Percentiles rank a stretch among this genome's conserved stretches.
Evolutionary conservation across 2,797 vertebrate species (phyloP).

Genomic region (Lophius americanus): DNA sequence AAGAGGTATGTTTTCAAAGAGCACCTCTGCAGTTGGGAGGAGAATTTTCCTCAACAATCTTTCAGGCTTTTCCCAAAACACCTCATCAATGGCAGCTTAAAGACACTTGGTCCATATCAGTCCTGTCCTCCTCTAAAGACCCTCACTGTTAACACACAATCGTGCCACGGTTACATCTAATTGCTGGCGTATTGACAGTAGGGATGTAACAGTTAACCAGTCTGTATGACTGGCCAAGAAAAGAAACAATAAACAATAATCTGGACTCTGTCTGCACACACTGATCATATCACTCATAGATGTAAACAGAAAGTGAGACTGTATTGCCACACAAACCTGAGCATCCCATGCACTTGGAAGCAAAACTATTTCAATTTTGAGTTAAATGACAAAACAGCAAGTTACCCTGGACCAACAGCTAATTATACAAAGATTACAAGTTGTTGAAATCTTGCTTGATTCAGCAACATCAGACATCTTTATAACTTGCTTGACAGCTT

Average conservation of each 20-base stretch:
- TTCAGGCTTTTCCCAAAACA: slow-evolving; percentile 24
- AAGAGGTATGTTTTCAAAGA: slow-evolving; percentile 22
- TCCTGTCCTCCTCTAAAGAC: slow-evolving; percentile 24
- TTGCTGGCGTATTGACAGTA: neutral
- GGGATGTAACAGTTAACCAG: neutral
- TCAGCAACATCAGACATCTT: slow-evolving; percentile 20
- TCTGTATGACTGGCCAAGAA: slow-evolving; percentile 55
- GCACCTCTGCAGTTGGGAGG: neutral
- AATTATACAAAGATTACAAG: neutral
- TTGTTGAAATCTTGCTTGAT: slow-evolving; percentile 12
- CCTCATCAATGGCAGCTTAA: slow-evolving; percentile 20
- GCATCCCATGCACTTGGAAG: neutral
- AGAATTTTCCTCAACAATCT: slow-evolving; percentile 15
- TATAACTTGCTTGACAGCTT: slow-evolving; percentile 10
- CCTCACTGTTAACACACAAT: slow-evolving; percentile 10
- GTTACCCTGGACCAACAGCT: neutral
- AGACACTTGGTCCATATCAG: slow-evolving; percentile 23
- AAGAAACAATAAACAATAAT: slow-evolving; percentile 60
- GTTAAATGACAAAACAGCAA: slow-evolving; percentile 9
- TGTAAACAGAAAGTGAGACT: slow-evolving; percentile 17
- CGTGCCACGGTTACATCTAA: slow-evolving; percentile 23
- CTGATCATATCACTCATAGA: slow-evolving; percentile 14
- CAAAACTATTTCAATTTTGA: slow-evolving; percentile 12
- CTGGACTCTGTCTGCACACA: slow-evolving; percentile 29
- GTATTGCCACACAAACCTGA: neutral